Evolutionary conservation across 1,140 invertebrate genomes (phyloP).

Genomic region (Drosophila trapezifrons): DNA sequence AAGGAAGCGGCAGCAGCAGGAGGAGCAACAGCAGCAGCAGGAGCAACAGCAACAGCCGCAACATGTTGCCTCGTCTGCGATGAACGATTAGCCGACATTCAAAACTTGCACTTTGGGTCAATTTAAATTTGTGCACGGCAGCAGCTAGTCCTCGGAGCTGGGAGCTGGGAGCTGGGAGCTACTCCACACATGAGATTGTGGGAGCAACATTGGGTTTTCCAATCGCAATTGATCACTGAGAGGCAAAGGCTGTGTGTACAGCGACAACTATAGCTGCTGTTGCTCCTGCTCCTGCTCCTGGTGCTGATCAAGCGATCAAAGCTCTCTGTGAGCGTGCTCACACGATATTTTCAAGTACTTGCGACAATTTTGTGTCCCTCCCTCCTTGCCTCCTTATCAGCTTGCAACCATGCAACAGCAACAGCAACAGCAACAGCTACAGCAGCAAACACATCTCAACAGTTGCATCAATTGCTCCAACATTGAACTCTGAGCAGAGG

Average conservation of each 20-base stretch:
- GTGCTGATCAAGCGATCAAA: constrained; percentile 64
- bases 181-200: constrained; percentile 67
- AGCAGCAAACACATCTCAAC: constrained; percentile 79
- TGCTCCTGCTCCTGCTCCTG: constrained; percentile 33
- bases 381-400: constrained; percentile 60
- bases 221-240: constrained; percentile 72
- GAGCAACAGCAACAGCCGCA: neutral
- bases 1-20: constrained; percentile 34
- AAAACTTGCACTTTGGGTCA: constrained; percentile 80
- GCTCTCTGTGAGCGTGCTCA: constrained; percentile 75
- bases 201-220: constrained; percentile 60
- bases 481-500: constrained; percentile 74
- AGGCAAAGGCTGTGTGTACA: neutral
- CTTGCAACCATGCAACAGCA: constrained; percentile 70
- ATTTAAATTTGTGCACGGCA: constrained; percentile 80
- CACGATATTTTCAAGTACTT: constrained; percentile 82
- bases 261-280: constrained; percentile 33
- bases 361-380: constrained; percentile 63
- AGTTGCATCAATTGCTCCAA: constrained; percentile 83
- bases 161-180: too few relatives aligned
- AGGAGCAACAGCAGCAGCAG: constrained; percentile 19
- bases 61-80: constrained; percentile 42
- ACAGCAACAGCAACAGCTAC: constrained; percentile 40
- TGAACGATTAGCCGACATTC: constrained; percentile 78
- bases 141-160: constrained; percentile 38